phyloP scores from a whole-genome alignment of 2,113 vertebrate species.

The Coracopsis vasa region DNA sequence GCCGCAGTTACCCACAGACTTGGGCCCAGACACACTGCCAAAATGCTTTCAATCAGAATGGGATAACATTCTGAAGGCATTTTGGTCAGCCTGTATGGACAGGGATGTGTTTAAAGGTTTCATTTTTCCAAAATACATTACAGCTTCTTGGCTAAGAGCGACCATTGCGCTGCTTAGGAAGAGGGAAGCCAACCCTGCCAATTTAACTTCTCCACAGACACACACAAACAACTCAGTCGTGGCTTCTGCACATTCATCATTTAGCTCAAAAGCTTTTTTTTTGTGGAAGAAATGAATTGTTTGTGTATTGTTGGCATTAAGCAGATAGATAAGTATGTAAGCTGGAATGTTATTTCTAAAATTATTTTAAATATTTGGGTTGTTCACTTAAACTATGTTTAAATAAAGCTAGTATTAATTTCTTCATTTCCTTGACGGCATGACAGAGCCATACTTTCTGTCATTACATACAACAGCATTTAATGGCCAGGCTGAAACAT shows the following conservation, averaged over 20 bases:
- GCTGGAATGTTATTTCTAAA: neutral
- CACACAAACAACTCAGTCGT: neutral
- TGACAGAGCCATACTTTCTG: neutral
- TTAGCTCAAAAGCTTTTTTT: neutral
- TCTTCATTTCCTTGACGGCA: neutral
- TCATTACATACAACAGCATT: neutral
- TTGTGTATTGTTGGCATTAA: constrained; percentile 9
- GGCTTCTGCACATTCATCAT: neutral
- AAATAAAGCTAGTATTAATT: neutral
- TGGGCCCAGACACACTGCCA: neutral
- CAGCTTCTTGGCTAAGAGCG: neutral
- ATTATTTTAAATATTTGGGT: constrained; percentile 37
- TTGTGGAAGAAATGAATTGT: neutral
- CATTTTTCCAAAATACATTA: neutral
- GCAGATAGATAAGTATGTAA: neutral
- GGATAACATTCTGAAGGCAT: neutral
- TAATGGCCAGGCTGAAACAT: neutral
- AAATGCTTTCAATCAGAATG: neutral
- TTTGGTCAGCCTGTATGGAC: neutral
- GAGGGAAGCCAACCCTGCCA: neutral
- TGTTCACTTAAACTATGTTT: neutral
- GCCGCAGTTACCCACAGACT: neutral
- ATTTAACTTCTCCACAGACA: neutral
- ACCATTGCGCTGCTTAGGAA: neutral
- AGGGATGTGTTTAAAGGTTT: neutral